phyloP scores from a whole-genome alignment of 2,888 invertebrate species.

The Hypomecis punctinalis region DNA sequence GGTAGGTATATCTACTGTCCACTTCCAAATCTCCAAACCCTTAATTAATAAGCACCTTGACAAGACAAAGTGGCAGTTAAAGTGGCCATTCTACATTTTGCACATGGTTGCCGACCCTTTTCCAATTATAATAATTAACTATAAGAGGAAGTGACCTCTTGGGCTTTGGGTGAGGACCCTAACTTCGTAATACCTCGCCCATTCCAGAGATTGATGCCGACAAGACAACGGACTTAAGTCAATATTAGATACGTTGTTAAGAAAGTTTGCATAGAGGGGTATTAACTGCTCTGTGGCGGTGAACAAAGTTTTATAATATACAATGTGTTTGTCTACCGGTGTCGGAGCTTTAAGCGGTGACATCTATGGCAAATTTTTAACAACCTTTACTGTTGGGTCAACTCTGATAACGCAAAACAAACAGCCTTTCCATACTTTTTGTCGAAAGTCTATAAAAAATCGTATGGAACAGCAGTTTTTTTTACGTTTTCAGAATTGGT shows the following conservation, averaged over 20 bases:
- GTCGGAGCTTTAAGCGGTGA: no score
- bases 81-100: slow-evolving; percentile 41
- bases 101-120: slow-evolving; percentile 44
- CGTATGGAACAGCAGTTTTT: no score
- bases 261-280: slow-evolving; percentile 61
- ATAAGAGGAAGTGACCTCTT: slow-evolving; percentile 81
- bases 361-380: no score
- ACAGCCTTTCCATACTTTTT: no score
- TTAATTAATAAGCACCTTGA: slow-evolving; percentile 41
- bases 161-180: slow-evolving; percentile 65
- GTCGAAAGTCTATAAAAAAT: no score
- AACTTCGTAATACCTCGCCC: slow-evolving; percentile 74
- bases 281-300: not conserved
- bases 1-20: slow-evolving; percentile 17
- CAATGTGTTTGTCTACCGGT: no score
- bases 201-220: slow-evolving; percentile 80
- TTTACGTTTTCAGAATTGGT: no score
- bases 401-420: no score
- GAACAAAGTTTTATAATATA: no score
- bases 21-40: slow-evolving; percentile 18
- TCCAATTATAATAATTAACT: slow-evolving; percentile 83
- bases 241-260: slow-evolving; percentile 62
- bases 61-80: slow-evolving; percentile 43
- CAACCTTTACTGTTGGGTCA: no score
- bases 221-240: slow-evolving; percentile 78